Evolutionary conservation across 92 coral and sea anemone species (phyloP).

Genomic region (Micromussa lordhowensis): DNA sequence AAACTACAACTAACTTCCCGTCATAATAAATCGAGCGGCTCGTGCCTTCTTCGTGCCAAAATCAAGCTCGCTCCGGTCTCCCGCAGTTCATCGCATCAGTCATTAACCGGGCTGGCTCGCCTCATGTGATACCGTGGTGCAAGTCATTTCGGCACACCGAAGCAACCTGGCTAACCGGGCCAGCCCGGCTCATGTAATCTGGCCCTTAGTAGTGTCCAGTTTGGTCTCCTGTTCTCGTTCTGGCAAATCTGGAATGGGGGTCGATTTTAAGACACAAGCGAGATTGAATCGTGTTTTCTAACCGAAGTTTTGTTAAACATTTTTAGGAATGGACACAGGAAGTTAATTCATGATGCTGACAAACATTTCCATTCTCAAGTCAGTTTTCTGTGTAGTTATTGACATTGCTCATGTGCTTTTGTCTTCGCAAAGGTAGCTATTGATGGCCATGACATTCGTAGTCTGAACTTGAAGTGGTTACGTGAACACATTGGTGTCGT

Average conservation of each 20-base stretch:
- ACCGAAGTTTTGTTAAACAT: too few relatives aligned
- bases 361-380: too few relatives aligned
- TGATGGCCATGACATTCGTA: conserved; percentile 76
- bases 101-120: conserved; percentile 31
- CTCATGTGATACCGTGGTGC: conserved; percentile 18
- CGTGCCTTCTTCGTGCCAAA: conserved; percentile 12
- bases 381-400: background rate
- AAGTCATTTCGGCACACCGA: too few relatives aligned
- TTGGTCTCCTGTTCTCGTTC: background rate
- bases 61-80: conserved; percentile 30
- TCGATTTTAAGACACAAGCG: background rate
- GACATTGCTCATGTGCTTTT: background rate
- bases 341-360: background rate
- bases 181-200: conserved; percentile 14
- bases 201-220: background rate
- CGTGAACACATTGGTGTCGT: conserved; percentile 94
- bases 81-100: conserved; percentile 16
- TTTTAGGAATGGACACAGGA: too few relatives aligned
- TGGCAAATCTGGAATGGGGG: background rate
- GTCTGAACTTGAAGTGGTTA: conserved; percentile 86
- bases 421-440: conserved; percentile 62
- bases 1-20: too few relatives aligned
- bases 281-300: too few relatives aligned
- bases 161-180: too few relatives aligned
- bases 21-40: too few relatives aligned